Evolutionary conservation across 2,888 invertebrate species (phyloP).

Genomic region (Philonicus albiceps): DNA sequence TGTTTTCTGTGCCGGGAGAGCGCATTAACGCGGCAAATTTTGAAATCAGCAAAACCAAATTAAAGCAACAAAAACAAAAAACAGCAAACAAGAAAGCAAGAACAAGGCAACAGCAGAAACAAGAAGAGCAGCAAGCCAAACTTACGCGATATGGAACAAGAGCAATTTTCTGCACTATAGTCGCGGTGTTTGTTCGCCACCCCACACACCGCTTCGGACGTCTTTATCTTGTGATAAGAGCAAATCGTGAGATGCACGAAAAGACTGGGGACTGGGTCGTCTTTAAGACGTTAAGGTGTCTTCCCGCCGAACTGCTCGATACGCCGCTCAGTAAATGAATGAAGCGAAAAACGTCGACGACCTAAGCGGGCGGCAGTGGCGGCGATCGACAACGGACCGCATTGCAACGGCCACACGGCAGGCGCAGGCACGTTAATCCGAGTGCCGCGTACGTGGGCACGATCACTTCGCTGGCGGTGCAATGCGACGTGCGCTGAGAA

Average conservation of each 20-base stretch:
- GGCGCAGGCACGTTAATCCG: background rate
- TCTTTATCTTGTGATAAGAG: slow-evolving; percentile 13
- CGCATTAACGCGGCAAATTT: background rate
- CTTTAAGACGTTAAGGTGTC: background rate
- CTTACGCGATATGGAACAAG: slow-evolving; percentile 16
- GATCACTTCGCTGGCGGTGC: background rate
- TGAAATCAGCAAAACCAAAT: background rate
- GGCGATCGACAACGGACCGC: background rate
- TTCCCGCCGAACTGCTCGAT: slow-evolving; percentile 25
- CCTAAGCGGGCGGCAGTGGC: background rate
- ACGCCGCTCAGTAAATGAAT: slow-evolving; percentile 27
- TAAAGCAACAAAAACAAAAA: background rate
- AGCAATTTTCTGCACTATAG: background rate
- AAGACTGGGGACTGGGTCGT: background rate
- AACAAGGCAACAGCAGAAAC: background rate
- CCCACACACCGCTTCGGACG: background rate
- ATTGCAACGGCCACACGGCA: background rate
- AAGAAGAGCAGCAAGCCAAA: background rate
- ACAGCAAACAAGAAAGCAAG: background rate
- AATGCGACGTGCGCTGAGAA: background rate
- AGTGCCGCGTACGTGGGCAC: slow-evolving; percentile 18
- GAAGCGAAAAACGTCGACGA: slow-evolving; percentile 9
- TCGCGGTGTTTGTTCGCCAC: background rate
- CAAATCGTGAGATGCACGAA: background rate
- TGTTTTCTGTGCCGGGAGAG: slow-evolving; percentile 10